Evolutionary conservation across 2,797 vertebrate species (phyloP).

Genomic region (Garrulus glandarius): DNA sequence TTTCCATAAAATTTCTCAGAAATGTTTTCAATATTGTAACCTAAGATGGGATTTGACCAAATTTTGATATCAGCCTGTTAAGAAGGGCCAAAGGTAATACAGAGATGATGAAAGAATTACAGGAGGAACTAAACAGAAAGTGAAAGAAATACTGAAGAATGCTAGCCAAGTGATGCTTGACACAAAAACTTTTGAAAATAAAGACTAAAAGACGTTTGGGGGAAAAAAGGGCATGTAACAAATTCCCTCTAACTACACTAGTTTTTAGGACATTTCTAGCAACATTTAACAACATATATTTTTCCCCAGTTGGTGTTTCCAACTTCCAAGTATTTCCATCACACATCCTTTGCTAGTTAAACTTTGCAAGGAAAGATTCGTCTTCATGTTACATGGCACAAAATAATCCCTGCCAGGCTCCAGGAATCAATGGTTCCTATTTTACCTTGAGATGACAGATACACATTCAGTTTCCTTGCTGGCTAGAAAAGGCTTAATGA

Average conservation of each 20-base stretch:
- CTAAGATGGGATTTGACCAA: background rate
- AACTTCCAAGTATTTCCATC: background rate
- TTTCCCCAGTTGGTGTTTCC: background rate
- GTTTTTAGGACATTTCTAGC: background rate
- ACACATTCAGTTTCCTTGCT: background rate
- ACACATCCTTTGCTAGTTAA: background rate
- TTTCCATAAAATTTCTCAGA: background rate
- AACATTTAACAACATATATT: background rate
- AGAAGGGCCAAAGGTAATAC: background rate
- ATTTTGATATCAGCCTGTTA: background rate
- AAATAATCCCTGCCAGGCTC: background rate
- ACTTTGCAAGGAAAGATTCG: background rate
- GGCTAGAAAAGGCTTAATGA: background rate
- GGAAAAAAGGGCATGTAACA: background rate
- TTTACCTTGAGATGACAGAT: background rate
- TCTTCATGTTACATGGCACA: background rate
- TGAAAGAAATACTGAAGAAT: background rate
- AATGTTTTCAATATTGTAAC: background rate
- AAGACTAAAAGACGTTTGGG: background rate
- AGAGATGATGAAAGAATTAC: background rate
- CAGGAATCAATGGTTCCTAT: background rate
- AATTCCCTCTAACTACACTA: background rate
- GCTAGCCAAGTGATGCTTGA: background rate
- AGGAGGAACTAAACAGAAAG: background rate
- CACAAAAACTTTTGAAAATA: background rate